Evolutionary conservation across 2,888 invertebrate genomes (phyloP).

Genomic region (Lasioglossum calceatum): DNA sequence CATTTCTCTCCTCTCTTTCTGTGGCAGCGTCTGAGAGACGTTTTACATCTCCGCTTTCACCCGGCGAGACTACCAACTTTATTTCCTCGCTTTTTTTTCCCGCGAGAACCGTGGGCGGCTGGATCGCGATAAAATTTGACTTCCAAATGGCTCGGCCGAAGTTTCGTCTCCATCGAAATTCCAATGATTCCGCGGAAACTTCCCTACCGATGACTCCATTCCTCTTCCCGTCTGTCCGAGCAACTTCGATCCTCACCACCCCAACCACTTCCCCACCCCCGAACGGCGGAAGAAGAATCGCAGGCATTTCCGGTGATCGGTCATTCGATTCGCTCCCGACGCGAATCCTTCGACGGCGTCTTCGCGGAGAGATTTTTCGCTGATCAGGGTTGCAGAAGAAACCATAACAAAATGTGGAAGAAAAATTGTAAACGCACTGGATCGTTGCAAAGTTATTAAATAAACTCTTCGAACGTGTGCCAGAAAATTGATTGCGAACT

Average conservation of each 20-base stretch:
- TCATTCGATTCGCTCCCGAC: neutral
- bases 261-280: neutral
- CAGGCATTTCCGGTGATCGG: constrained; percentile 12
- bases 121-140: constrained; percentile 56
- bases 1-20: neutral
- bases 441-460: too few species aligned
- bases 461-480: too few species aligned
- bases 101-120: constrained; percentile 22
- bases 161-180: constrained; percentile 48
- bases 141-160: constrained; percentile 45
- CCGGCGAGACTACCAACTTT: constrained; percentile 38
- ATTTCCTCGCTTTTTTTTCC: constrained; percentile 37
- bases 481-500: too few species aligned
- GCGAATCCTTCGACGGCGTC: constrained; percentile 5
- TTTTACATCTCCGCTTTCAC: constrained; percentile 32
- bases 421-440: neutral
- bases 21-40: constrained; percentile 24
- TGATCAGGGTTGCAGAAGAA: neutral
- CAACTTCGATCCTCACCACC: neutral
- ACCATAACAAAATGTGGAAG: neutral
- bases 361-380: constrained; percentile 12
- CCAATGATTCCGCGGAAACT: constrained; percentile 55
- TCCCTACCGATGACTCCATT: constrained; percentile 41
- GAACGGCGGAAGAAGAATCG: neutral
- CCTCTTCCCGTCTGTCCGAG: constrained; percentile 19